A percentile compares a stretch with the other conserved stretches of the same genome.
Conservation (phyloP, 2,888 invertebrate genomes). For the Conomelus anceps region DNA sequence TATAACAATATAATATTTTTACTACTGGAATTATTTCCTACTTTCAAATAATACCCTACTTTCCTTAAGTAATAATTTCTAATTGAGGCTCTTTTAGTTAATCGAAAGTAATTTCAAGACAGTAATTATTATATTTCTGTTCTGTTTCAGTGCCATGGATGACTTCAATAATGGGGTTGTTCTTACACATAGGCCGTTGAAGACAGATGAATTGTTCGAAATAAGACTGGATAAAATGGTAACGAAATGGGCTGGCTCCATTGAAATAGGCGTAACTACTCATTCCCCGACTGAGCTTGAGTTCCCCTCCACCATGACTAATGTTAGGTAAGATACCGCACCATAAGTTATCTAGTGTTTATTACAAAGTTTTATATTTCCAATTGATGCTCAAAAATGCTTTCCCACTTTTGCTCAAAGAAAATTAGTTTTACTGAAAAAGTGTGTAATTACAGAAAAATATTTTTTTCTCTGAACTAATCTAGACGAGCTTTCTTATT, state of each 20-base stretch:
- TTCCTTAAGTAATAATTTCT: too few relatives aligned
- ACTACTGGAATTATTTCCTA: too few relatives aligned
- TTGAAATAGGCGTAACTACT: constrained; percentile 89
- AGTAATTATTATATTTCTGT: neutral
- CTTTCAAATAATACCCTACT: too few relatives aligned
- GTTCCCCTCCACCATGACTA: constrained; percentile 92
- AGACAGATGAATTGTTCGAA: constrained; percentile 86
- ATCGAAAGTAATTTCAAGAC: neutral
- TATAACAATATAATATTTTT: too few relatives aligned
- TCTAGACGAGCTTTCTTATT: too few relatives aligned
- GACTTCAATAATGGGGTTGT: constrained; percentile 94
- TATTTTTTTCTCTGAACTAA: too few relatives aligned
- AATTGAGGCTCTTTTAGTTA: neutral
- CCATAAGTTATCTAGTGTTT: too few relatives aligned
- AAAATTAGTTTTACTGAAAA: too few relatives aligned
- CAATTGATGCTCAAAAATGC: too few relatives aligned
- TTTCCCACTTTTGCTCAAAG: too few relatives aligned
- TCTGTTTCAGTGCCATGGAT: constrained; percentile 64
- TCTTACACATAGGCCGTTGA: constrained; percentile 75
- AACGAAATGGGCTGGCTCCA: constrained; percentile 90
- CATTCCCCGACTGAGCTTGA: constrained; percentile 80
- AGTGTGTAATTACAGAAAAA: too few relatives aligned
- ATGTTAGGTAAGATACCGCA: constrained; percentile 61
- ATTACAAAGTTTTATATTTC: too few relatives aligned
- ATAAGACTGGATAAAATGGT: constrained; percentile 84